These are phyloP conservation scores for Macquaria australasica DNA, from an alignment of 2,113 vertebrate species.

Conservation along the genomic window DNA sequence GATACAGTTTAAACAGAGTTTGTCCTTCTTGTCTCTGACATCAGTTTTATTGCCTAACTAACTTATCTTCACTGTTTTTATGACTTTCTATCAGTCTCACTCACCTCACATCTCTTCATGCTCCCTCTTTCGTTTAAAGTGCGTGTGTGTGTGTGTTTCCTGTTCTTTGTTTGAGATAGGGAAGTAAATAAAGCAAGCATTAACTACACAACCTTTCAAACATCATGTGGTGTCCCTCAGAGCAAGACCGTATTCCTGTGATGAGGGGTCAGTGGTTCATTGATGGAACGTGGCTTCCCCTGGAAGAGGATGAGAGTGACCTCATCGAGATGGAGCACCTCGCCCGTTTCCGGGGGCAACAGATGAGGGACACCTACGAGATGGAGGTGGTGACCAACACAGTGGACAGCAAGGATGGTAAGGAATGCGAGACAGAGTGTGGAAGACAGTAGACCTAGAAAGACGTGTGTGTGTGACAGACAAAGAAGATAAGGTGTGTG, in stretches of 20 bases:
- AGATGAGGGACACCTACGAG: conserved; percentile 92
- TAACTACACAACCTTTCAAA: background rate
- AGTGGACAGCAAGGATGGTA: conserved; percentile 94
- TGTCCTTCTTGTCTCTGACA: no score
- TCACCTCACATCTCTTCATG: background rate
- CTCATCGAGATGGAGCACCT: conserved; percentile 94
- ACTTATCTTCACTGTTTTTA: background rate
- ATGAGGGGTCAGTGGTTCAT: conserved; percentile 99
- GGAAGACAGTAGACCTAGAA: background rate
- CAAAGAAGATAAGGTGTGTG: background rate
- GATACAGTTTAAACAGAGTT: no score
- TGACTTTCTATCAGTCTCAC: no score
- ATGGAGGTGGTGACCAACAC: conserved; percentile 88
- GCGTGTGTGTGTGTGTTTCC: background rate
- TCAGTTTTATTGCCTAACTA: background rate
- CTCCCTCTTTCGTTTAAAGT: background rate
- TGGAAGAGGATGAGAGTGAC: conserved; percentile 97
- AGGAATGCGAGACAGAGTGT: conserved; percentile 55
- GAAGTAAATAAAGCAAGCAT: background rate
- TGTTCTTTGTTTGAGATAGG: background rate
- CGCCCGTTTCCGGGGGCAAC: conserved; percentile 91
- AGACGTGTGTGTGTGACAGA: background rate
- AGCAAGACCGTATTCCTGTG: conserved; percentile 94
- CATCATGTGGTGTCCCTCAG: conserved; percentile 73
- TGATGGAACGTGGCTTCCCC: conserved; percentile 95